A percentile compares a stretch with the other conserved stretches of the same genome.
Conservation (phyloP, 1,140 invertebrate genomes). For the Ptiloglossa arizonensis region DNA sequence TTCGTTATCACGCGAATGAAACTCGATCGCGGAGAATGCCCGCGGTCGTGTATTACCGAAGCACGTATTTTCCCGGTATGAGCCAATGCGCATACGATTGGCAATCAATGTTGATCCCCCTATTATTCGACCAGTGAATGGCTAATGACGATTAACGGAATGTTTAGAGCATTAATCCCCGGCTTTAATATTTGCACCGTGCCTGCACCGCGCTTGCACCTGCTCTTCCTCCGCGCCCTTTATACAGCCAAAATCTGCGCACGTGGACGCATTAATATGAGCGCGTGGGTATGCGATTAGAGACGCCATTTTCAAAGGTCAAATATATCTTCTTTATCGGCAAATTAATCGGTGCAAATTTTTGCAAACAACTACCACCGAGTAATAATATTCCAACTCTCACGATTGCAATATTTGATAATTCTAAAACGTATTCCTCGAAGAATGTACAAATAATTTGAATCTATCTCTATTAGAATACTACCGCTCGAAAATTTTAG, state of each 20-base stretch:
- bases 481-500: too few relatives aligned
- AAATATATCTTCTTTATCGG: slow-evolving; percentile 50
- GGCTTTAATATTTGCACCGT: slow-evolving; percentile 55
- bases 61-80: slow-evolving; percentile 30
- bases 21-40: slow-evolving; percentile 23
- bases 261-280: slow-evolving; percentile 36
- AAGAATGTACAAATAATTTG: too few relatives aligned
- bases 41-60: slow-evolving; percentile 34
- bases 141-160: slow-evolving; percentile 71
- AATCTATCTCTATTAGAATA: too few relatives aligned
- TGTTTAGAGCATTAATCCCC: slow-evolving; percentile 67
- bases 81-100: slow-evolving; percentile 48
- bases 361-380: too few relatives aligned
- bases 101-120: slow-evolving; percentile 61
- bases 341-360: slow-evolving; percentile 34
- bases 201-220: neutral
- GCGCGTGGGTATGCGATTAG: slow-evolving; percentile 33
- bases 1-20: slow-evolving; percentile 39
- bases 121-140: slow-evolving; percentile 57
- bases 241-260: slow-evolving; percentile 44
- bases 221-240: slow-evolving; percentile 5
- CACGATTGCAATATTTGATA: too few relatives aligned
- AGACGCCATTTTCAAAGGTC: slow-evolving; percentile 21
- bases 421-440: too few relatives aligned
- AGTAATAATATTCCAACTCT: too few relatives aligned